A percentile compares a stretch with the other conserved stretches of the same genome.
Conservation (phyloP, 2,888 invertebrate species). For the Leptopilina syphax region DNA sequence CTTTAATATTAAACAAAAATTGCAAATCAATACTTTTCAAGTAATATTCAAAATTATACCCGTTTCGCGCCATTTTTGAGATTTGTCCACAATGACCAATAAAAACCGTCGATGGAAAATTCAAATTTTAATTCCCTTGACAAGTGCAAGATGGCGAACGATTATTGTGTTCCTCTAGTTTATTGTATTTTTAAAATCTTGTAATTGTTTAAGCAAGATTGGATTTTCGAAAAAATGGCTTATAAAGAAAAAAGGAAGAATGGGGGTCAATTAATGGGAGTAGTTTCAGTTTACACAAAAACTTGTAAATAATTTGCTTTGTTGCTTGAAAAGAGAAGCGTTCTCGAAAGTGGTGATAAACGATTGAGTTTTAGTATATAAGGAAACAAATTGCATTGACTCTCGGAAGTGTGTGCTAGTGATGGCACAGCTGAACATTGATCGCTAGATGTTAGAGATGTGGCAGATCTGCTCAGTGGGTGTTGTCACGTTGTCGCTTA, state of each 20-base stretch:
- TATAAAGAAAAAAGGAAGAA: not conserved
- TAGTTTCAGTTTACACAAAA: not conserved
- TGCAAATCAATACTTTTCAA: too few relatives aligned
- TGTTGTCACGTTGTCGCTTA: conserved; percentile 82
- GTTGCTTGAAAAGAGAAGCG: not conserved
- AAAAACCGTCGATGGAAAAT: too few relatives aligned
- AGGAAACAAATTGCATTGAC: not conserved
- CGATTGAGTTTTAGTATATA: not conserved
- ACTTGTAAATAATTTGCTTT: not conserved
- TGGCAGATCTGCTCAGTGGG: conserved; percentile 83
- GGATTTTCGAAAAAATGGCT: not conserved
- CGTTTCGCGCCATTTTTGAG: too few relatives aligned
- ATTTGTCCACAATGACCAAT: too few relatives aligned
- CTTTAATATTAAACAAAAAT: too few relatives aligned
- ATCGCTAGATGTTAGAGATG: conserved; percentile 78
- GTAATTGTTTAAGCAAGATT: too few relatives aligned
- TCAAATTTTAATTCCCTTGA: too few relatives aligned
- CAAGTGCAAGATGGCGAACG: too few relatives aligned
- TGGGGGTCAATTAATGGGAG: not conserved
- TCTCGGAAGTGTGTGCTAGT: conserved; percentile 80
- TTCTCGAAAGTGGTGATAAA: not conserved
- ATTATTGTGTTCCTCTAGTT: too few relatives aligned
- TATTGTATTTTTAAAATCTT: too few relatives aligned
- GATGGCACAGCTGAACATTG: conserved; percentile 82
- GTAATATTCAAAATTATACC: too few relatives aligned